Conservation (phyloP, 30 jellyfish, hydroid and myxozoan species). For the Aurelia sp. region DNA sequence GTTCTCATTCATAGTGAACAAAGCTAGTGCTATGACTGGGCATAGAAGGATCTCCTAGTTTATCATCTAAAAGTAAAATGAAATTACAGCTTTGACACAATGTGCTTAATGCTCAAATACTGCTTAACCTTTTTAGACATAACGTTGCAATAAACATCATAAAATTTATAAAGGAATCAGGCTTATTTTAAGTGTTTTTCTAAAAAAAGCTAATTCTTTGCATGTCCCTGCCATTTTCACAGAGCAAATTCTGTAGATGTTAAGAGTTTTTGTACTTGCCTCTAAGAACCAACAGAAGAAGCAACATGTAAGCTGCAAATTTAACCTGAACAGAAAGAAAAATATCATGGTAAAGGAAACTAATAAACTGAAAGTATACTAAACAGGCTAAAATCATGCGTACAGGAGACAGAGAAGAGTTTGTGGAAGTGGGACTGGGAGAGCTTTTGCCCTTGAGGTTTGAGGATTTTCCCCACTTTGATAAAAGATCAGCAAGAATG, state of each 20-base stretch:
- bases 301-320: conserved; percentile 38
- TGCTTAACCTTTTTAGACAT: background rate
- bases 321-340: conserved; percentile 17
- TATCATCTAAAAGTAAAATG: no score
- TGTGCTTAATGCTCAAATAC: background rate
- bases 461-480: no score
- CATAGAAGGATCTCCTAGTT: no score
- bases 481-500: no score
- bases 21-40: no score
- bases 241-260: background rate
- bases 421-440: no score
- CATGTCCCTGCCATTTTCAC: background rate
- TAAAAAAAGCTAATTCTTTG: conserved; percentile 19
- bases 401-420: no score
- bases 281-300: conserved; percentile 29
- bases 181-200: conserved; percentile 11
- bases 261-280: conserved; percentile 1
- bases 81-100: background rate
- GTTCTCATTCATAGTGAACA: no score
- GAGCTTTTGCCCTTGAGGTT: no score
- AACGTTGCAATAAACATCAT: background rate
- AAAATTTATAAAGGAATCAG: conserved; percentile 1
- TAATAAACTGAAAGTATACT: no score
- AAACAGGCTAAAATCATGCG: no score
- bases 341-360: background rate